phyloP scores from a whole-genome alignment of 2,797 vertebrate species.

The Aeoliscus strigatus region DNA sequence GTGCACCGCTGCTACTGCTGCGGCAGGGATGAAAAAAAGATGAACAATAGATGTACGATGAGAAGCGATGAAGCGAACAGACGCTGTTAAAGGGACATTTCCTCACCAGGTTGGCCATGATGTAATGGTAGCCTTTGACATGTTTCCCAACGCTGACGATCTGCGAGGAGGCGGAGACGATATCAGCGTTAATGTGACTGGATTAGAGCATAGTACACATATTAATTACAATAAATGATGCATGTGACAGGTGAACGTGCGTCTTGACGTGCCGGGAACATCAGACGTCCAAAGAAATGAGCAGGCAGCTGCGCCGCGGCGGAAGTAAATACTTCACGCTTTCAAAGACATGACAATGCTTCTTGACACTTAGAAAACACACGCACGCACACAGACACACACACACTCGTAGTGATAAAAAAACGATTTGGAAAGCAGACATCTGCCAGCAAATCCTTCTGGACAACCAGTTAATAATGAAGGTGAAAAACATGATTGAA shows the following conservation, averaged over 20 bases:
- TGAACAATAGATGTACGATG: neutral
- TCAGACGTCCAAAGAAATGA: slow-evolving; percentile 48
- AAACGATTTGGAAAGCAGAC: slow-evolving; percentile 46
- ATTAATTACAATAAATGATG: slow-evolving; percentile 45
- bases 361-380: slow-evolving; percentile 2
- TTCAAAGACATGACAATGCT: slow-evolving; percentile 24
- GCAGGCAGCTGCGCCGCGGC: slow-evolving; percentile 4
- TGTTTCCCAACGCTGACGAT: slow-evolving; percentile 96
- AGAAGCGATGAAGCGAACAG: neutral
- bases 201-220: slow-evolving; percentile 39
- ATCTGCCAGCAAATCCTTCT: slow-evolving; percentile 41
- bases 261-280: slow-evolving; percentile 17
- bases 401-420: slow-evolving; percentile 28
- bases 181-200: slow-evolving; percentile 44
- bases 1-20: too few species aligned
- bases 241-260: slow-evolving; percentile 31
- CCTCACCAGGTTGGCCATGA: slow-evolving; percentile 96
- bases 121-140: slow-evolving; percentile 96
- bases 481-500: slow-evolving; percentile 7
- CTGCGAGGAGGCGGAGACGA: slow-evolving; percentile 63
- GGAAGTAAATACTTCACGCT: slow-evolving; percentile 35
- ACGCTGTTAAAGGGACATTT: neutral
- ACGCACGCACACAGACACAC: slow-evolving; percentile 4
- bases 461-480: slow-evolving; percentile 36
- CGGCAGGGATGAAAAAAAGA: too few species aligned